phyloP scores from a whole-genome alignment of 2,113 vertebrate genomes.

The Lichenostomus cassidix region DNA sequence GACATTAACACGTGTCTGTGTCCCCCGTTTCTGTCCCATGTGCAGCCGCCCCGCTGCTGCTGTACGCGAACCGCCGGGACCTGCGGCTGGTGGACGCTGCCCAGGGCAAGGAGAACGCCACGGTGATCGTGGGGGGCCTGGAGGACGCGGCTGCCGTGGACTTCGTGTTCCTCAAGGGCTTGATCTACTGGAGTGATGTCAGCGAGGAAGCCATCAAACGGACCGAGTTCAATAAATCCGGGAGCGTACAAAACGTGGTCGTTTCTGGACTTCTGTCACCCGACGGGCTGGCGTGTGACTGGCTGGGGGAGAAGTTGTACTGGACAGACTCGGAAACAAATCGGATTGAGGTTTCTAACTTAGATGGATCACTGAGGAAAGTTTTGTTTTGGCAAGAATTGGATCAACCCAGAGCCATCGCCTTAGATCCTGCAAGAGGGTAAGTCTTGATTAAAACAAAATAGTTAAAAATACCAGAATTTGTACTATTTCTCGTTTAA shows the following conservation, averaged over 20 bases:
- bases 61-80: slow-evolving; percentile 95
- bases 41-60: slow-evolving; percentile 88
- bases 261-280: slow-evolving; percentile 91
- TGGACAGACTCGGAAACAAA: slow-evolving; percentile 99
- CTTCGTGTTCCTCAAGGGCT: slow-evolving; percentile 84
- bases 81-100: slow-evolving; percentile 91
- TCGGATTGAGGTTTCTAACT: slow-evolving; percentile 92
- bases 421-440: slow-evolving; percentile 93
- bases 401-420: slow-evolving; percentile 95
- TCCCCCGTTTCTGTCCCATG: background rate
- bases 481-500: background rate
- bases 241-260: slow-evolving; percentile 82
- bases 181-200: slow-evolving; percentile 98
- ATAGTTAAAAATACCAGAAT: background rate
- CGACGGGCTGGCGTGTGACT: slow-evolving; percentile 95
- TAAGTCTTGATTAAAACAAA: slow-evolving; percentile 74
- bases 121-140: slow-evolving; percentile 89
- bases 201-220: slow-evolving; percentile 97
- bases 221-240: slow-evolving; percentile 83
- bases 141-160: slow-evolving; percentile 98
- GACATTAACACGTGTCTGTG: background rate
- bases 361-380: slow-evolving; percentile 90
- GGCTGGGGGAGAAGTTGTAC: slow-evolving; percentile 94
- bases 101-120: slow-evolving; percentile 85
- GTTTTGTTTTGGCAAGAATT: slow-evolving; percentile 98